Evolutionary conservation across 2,888 invertebrate genomes (phyloP), one percentile per base, ranked within the genome.

Genomic region (Diarsia brunnea): DNA sequence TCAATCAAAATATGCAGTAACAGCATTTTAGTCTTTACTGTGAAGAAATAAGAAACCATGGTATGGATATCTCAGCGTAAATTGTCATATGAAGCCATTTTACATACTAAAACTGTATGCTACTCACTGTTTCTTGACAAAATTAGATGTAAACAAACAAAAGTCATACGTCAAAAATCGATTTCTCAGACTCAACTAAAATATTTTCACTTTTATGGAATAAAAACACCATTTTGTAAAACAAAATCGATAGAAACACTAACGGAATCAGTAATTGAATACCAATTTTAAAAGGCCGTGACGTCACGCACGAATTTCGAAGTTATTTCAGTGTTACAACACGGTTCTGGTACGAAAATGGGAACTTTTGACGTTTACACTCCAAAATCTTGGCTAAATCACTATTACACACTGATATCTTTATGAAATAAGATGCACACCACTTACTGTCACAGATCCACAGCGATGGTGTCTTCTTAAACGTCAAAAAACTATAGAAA

Each of bases 401-500:
- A 84, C 75, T 19, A 84, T 71, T 60, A 72, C 64, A 65, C 66
- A 71, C 61, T 60, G 79, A 78, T 76, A 71, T 75, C n/a, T 75
- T 63, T 74, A 82, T 67, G 69, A 79, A 88, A 84, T 84, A 81
- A 47, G 64, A 79, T 86, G 69, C 71, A 81, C 78, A 84, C 79
- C 63, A 88, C 95, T 94, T 90, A 96, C 95, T 93, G 84, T 93
- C 73, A 80, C 88, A 83, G 87, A 77, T 88, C 91, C 86, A 88
- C 90, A 89, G 88, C 87, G 89, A 88, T 89, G 91, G 88, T 89
- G 87, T 87, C 91, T 90, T 91, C 89, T 87, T 91, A 92, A 94
- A 93, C 92, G 90, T 92, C 92, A 91, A 93, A 93, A 94, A 93
- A 93, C 93, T 90, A 90, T 90, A 89, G 92, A 92, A 89, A 95